Percentiles rank a stretch among this genome's conserved stretches.
These are phyloP conservation scores for Paralinhomoeus sp. DNA, from an alignment of 2,888 invertebrate genomes.

Conservation along the genomic window DNA sequence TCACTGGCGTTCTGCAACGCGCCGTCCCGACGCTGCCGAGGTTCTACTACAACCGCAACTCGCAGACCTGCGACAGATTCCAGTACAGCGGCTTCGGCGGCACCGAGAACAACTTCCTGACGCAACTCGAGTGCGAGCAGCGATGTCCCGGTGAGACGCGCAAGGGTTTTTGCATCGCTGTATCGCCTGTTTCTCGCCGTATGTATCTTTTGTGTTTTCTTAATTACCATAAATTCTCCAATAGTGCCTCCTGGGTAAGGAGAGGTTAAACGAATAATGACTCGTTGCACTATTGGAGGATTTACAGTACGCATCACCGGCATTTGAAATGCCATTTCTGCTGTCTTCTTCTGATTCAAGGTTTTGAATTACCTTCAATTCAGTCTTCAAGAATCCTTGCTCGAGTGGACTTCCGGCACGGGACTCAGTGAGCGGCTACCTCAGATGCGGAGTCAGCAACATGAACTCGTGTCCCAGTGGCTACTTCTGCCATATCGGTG, in stretches of 20 bases:
- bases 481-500: slow-evolving; percentile 7
- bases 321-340: too few species aligned
- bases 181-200: too few species aligned
- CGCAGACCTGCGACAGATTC: slow-evolving; percentile 7
- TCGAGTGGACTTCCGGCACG: slow-evolving; percentile 3
- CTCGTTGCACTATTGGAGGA: too few species aligned
- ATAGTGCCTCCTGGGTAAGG: too few species aligned
- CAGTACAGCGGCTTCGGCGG: slow-evolving; percentile 7
- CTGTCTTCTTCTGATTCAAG: too few species aligned
- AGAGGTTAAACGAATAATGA: too few species aligned
- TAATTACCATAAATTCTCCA: too few species aligned
- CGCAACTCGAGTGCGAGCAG: slow-evolving; percentile 5
- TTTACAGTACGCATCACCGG: too few species aligned
- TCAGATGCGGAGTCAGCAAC: slow-evolving; percentile 3
- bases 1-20: slow-evolving; percentile 5
- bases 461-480: slow-evolving; percentile 2
- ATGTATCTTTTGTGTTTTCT: too few species aligned
- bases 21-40: not conserved
- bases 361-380: not conserved
- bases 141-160: slow-evolving; percentile 7
- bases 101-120: slow-evolving; percentile 9
- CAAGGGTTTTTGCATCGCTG: too few species aligned
- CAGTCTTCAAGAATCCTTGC: slow-evolving; percentile 7
- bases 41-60: slow-evolving; percentile 7
- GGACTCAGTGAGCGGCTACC: not conserved